Conservation (phyloP, 2,797 vertebrate genomes). For the Ctenopoma kingsleyae region DNA sequence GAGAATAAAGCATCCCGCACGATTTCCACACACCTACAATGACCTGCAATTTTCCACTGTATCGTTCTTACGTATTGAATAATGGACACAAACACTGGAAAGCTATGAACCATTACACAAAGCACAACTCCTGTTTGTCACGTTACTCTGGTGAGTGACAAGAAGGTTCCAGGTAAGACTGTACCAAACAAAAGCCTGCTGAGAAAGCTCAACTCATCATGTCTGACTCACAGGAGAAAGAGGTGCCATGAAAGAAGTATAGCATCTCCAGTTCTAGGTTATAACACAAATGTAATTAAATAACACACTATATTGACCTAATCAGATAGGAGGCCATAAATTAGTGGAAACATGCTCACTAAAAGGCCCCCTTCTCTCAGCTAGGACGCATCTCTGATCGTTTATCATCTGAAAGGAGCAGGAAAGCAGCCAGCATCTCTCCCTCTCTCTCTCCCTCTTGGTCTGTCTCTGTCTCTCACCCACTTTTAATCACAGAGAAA, state of each 20-base stretch:
- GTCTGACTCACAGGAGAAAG: constrained; percentile 43
- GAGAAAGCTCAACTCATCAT: constrained; percentile 31
- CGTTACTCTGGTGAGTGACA: constrained; percentile 2
- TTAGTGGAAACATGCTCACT: constrained; percentile 80
- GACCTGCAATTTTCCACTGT: constrained; percentile 47
- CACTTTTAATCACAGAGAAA: constrained; percentile 74
- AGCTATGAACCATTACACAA: background rate
- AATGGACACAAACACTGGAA: constrained; percentile 20
- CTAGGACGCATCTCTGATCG: constrained; percentile 81
- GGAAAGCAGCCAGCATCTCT: constrained; percentile 73
- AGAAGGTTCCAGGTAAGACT: constrained; percentile 19
- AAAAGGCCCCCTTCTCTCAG: constrained; percentile 80
- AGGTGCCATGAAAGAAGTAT: constrained; percentile 66
- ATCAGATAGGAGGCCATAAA: constrained; percentile 85
- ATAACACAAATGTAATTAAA: constrained; percentile 85
- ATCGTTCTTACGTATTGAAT: constrained; percentile 15
- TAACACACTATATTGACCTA: constrained; percentile 84
- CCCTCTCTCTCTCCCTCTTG: constrained; percentile 39
- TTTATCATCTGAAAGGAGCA: constrained; percentile 86
- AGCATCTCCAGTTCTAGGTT: constrained; percentile 74
- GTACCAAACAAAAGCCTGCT: constrained; percentile 1
- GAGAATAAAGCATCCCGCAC: constrained; percentile 36
- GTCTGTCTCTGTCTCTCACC: constrained; percentile 64
- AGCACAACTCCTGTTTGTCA: constrained; percentile 25
- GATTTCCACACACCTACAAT: constrained; percentile 49